Percentiles rank a stretch among this genome's conserved stretches.
These are phyloP conservation scores for Chironomus tepperi DNA, from an alignment of 1,140 invertebrate species.

Conservation along the genomic window DNA sequence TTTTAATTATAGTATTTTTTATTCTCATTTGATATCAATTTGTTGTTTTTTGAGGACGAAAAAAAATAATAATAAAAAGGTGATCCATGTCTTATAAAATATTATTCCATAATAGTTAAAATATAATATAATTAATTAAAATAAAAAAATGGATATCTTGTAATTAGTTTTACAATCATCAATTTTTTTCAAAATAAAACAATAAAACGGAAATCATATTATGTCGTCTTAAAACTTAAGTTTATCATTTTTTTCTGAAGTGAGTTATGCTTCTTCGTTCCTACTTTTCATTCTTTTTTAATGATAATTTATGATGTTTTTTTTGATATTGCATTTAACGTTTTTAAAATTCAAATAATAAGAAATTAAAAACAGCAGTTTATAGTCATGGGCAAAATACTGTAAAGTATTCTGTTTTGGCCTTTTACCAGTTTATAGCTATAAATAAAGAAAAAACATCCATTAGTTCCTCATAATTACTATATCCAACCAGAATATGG, in stretches of 20 bases:
- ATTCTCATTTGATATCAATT: neutral
- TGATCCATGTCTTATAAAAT: neutral
- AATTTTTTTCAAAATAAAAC: neutral
- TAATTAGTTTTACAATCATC: neutral
- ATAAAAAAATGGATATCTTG: no score
- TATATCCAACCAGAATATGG: no score
- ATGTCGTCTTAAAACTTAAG: neutral
- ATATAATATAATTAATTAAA: slow-evolving; percentile 3
- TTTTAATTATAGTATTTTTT: neutral
- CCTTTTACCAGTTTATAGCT: slow-evolving; percentile 14
- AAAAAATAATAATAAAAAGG: neutral
- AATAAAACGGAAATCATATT: slow-evolving; percentile 14
- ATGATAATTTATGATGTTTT: neutral
- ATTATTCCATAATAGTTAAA: neutral
- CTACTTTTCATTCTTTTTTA: neutral
- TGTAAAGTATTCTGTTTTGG: neutral
- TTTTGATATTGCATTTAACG: neutral
- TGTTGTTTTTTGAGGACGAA: neutral
- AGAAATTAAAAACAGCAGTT: neutral
- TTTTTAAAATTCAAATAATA: neutral
- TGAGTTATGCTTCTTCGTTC: neutral
- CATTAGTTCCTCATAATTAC: no score
- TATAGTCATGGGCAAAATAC: neutral
- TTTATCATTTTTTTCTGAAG: neutral
- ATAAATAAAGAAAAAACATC: neutral